Conservation (phyloP, 2,888 invertebrate genomes). For the Tinea trinotella region DNA sequence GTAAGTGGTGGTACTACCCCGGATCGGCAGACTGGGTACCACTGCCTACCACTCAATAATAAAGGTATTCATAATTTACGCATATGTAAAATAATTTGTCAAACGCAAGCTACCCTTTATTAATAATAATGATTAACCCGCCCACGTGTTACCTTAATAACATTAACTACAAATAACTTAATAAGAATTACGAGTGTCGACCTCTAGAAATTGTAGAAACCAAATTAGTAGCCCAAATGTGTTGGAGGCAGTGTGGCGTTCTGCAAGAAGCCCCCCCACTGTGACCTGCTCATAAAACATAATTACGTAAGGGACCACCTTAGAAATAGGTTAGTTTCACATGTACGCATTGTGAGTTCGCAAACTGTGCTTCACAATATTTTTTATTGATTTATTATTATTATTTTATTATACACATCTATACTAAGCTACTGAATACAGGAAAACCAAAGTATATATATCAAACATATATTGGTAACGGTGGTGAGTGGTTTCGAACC, state of each 20-base stretch:
- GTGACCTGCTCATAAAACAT: slow-evolving; percentile 24
- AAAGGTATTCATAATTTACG: too few species aligned
- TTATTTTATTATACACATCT: too few species aligned
- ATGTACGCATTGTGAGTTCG: neutral
- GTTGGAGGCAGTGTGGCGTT: slow-evolving; percentile 5
- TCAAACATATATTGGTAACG: too few species aligned
- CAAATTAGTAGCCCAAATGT: slow-evolving; percentile 17
- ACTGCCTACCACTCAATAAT: too few species aligned
- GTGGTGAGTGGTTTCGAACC: too few species aligned
- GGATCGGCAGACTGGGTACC: too few species aligned
- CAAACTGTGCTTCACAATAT: neutral
- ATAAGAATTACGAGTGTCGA: slow-evolving; percentile 7
- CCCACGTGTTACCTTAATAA: slow-evolving; percentile 10
- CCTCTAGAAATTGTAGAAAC: slow-evolving; percentile 12
- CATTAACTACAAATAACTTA: slow-evolving; percentile 1
- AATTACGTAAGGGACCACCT: slow-evolving; percentile 25
- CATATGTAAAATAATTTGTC: neutral
- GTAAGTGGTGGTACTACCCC: too few species aligned
- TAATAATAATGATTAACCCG: neutral
- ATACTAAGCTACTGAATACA: too few species aligned
- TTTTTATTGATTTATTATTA: too few species aligned
- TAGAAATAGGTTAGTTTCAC: slow-evolving; percentile 1
- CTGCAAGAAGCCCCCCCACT: slow-evolving; percentile 10
- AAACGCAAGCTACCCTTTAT: neutral
- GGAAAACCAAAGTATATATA: too few species aligned